Conservation (phyloP, 2,888 invertebrate genomes). For the Biston betularia region DNA sequence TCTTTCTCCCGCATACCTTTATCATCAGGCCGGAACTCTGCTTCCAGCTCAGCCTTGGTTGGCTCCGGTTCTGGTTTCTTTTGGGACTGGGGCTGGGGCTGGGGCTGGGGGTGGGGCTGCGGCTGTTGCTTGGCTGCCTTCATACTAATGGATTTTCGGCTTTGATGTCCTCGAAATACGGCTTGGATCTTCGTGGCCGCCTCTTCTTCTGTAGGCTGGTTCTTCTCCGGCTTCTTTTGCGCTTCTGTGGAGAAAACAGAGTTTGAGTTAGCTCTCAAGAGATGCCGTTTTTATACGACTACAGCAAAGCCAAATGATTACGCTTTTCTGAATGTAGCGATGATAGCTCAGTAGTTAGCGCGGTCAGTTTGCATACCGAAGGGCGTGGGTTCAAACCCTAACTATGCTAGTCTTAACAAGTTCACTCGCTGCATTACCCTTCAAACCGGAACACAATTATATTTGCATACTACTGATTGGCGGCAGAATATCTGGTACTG, state of each 20-base stretch:
- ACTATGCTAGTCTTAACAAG: too few species aligned
- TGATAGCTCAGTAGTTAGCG: too few species aligned
- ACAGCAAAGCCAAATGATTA: not conserved
- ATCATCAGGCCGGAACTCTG: slow-evolving; percentile 93
- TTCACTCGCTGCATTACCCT: too few species aligned
- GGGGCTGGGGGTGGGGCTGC: slow-evolving; percentile 40
- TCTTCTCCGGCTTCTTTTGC: slow-evolving; percentile 55
- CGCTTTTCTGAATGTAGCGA: too few species aligned
- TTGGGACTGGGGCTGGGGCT: slow-evolving; percentile 15
- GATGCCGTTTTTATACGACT: not conserved
- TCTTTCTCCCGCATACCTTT: slow-evolving; percentile 87
- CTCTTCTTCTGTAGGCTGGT: slow-evolving; percentile 75
- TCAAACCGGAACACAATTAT: too few species aligned
- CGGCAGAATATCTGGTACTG: too few species aligned
- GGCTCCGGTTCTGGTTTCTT: slow-evolving; percentile 82
- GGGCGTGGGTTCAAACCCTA: too few species aligned
- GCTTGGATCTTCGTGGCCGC: slow-evolving; percentile 97
- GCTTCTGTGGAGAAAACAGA: slow-evolving; percentile 52
- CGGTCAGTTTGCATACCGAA: too few species aligned
- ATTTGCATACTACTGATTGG: too few species aligned
- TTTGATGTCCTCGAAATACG: slow-evolving; percentile 93
- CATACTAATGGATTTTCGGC: slow-evolving; percentile 92
- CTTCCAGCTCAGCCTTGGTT: slow-evolving; percentile 90
- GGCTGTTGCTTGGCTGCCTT: slow-evolving; percentile 82
- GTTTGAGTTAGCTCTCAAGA: not conserved